Percentiles rank a stretch among this genome's conserved stretches.
Conservation (phyloP, 37 sponge, comb jelly and placozoan species). For the Halisarca cf. caerulea region DNA sequence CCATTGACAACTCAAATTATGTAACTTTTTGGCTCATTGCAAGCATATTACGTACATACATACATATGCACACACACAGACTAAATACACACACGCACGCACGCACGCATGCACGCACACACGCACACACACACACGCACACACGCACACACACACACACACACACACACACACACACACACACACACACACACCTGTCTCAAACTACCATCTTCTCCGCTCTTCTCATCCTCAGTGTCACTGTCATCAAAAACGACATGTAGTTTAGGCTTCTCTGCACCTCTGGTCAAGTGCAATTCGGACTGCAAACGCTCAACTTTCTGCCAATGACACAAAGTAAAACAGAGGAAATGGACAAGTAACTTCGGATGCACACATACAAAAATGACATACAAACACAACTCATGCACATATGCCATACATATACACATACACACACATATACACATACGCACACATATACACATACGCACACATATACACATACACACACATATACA, state of each 20-base stretch:
- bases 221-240: constrained; percentile 28
- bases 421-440: constrained; percentile 35
- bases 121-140: constrained; percentile 39
- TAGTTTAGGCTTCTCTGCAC: constrained; percentile 28
- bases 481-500: constrained; percentile 17
- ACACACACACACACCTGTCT: not conserved
- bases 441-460: constrained; percentile 34
- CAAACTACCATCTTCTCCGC: not conserved
- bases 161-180: not conserved
- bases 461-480: constrained; percentile 44
- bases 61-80: not conserved
- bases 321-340: constrained; percentile 27
- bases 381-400: too few relatives aligned
- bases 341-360: too few relatives aligned
- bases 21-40: too few relatives aligned
- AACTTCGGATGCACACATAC: too few relatives aligned
- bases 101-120: constrained; percentile 10
- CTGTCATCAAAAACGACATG: constrained; percentile 76
- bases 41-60: not conserved
- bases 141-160: constrained; percentile 32
- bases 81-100: too few relatives aligned
- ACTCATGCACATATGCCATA: too few relatives aligned
- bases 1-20: too few relatives aligned
- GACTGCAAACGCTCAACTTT: constrained; percentile 62
- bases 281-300: constrained; percentile 49